Evolutionary conservation across 2,797 vertebrate species (phyloP), one percentile per base, ranked within the genome.

Genomic region (Myotis vivesi): DNA sequence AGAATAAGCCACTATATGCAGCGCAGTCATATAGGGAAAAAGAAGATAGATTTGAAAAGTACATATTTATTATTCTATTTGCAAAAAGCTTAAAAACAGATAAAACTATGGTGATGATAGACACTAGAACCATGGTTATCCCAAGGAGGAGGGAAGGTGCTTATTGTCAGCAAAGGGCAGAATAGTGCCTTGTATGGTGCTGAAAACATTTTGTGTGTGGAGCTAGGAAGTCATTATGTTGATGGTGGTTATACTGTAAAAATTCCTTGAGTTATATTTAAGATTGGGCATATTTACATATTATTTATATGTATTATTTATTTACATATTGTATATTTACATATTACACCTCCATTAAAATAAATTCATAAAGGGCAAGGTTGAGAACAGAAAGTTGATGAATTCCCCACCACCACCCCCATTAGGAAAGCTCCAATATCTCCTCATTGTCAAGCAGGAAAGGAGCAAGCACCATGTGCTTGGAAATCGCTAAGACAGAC

Each of bases 261-360:
- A 62, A 33, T 55, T 64, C 46, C 84, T 9, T 25, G n/a, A 87
- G 36, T 15, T 53, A 1, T 36, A 16, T 9, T 41, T 85, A 69
- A 69, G 22, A n/a, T 30, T 87, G 19, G 66, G 28, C 17, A 41
- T 79, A 13, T 82, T 7, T 23, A 15, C 49, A 8, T 87, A 16
- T 86, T 89, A 72, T n/a, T n/a, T n/a, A n/a, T n/a, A n/a, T n/a
- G n/a, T n/a, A n/a, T n/a, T n/a, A n/a, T n/a, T n/a, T n/a, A n/a
- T n/a, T n/a, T n/a, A n/a, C n/a, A n/a, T n/a, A n/a, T n/a, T n/a
- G n/a, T n/a, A 36, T 79, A 13, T 82, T 7, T 23, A 15, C 49
- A 8, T 87, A 16, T 86, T 89, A 72, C 57, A 49, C n/a, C 19
- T 81, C 41, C 87, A 13, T 64, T 51, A 87, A 90, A 92, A 76